These are phyloP conservation scores for Caenorhabditis angaria DNA, from an alignment of 2,888 invertebrate species.

Conservation along the genomic window DNA sequence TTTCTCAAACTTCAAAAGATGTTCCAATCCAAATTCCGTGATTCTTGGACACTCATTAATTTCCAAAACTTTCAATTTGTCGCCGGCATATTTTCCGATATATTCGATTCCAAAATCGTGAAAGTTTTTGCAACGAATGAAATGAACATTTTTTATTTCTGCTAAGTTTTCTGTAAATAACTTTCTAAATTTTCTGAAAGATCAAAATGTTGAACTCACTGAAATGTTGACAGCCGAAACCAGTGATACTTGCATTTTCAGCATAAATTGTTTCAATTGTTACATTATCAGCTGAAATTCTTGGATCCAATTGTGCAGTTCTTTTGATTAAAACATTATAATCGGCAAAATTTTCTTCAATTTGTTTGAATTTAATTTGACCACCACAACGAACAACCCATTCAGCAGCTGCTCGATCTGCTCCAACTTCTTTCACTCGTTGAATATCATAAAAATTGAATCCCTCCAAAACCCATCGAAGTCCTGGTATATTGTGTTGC, in stretches of 20 bases:
- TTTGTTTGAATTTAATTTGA: conserved; percentile 38
- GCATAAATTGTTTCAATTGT: conserved; percentile 53
- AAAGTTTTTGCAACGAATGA: conserved; percentile 58
- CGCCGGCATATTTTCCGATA: conserved; percentile 60
- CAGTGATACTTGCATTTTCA: conserved; percentile 56
- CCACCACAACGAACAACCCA: conserved; percentile 89
- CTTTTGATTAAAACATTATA: conserved; percentile 59
- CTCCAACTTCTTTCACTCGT: conserved; percentile 78
- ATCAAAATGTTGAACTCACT: conserved; percentile 23
- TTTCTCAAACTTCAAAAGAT: conserved; percentile 34
- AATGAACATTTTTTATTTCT: conserved; percentile 46
- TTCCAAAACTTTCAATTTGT: conserved; percentile 44
- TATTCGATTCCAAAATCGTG: conserved; percentile 62
- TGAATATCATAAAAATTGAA: conserved; percentile 63
- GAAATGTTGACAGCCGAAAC: conserved; percentile 62
- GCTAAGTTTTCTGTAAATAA: conserved; percentile 39
- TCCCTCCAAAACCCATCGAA: conserved; percentile 64
- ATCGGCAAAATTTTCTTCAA: conserved; percentile 56
- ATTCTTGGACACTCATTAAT: conserved; percentile 58
- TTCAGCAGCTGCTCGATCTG: conserved; percentile 90
- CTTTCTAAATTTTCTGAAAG: neutral
- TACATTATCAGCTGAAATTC: conserved; percentile 51
- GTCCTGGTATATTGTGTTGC: conserved; percentile 62
- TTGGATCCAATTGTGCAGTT: conserved; percentile 62
- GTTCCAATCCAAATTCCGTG: conserved; percentile 60